Evolutionary conservation across 1,140 invertebrate species (phyloP).

Genomic region (Aethina tumida): DNA sequence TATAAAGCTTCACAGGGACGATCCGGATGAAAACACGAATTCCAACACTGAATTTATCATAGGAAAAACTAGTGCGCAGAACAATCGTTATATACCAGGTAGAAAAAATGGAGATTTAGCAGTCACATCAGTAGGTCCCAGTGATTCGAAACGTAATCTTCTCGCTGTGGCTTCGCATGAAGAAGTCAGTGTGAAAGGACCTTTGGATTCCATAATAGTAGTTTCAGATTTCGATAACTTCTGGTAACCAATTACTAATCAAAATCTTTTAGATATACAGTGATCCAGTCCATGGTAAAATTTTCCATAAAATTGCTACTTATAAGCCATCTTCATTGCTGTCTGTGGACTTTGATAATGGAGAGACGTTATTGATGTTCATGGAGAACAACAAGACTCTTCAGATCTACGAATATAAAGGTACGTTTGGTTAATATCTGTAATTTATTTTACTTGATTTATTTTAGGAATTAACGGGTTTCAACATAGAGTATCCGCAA

Average conservation of each 20-base stretch:
- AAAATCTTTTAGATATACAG: constrained; percentile 33
- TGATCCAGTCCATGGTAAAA: constrained; percentile 21
- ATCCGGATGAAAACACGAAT: constrained; percentile 10
- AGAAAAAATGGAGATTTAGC: constrained; percentile 20
- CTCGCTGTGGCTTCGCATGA: constrained; percentile 27
- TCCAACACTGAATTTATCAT: constrained; percentile 14
- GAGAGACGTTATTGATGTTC: constrained; percentile 31
- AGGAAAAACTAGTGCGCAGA: constrained; percentile 6
- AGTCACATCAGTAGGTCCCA: constrained; percentile 26
- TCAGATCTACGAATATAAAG: constrained; percentile 34
- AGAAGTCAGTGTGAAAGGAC: constrained; percentile 22
- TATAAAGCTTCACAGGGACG: constrained; percentile 17
- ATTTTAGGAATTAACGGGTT: constrained; percentile 31
- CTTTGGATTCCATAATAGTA: constrained; percentile 30
- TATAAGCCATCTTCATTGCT: constrained; percentile 29
- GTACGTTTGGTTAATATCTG: constrained; percentile 11
- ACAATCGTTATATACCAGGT: constrained; percentile 20
- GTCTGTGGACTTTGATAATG: constrained; percentile 29
- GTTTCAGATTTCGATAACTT: too few species aligned
- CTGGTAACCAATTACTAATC: neutral
- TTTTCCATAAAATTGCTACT: constrained; percentile 31
- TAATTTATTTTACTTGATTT: constrained; percentile 3
- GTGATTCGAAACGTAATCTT: constrained; percentile 15
- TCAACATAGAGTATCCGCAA: constrained; percentile 20
- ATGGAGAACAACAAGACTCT: constrained; percentile 28